A percentile compares a stretch with the other conserved stretches of the same genome.
Evolutionary conservation across 2,797 vertebrate genomes (phyloP).

Genomic region (Sebastes wilsoni): DNA sequence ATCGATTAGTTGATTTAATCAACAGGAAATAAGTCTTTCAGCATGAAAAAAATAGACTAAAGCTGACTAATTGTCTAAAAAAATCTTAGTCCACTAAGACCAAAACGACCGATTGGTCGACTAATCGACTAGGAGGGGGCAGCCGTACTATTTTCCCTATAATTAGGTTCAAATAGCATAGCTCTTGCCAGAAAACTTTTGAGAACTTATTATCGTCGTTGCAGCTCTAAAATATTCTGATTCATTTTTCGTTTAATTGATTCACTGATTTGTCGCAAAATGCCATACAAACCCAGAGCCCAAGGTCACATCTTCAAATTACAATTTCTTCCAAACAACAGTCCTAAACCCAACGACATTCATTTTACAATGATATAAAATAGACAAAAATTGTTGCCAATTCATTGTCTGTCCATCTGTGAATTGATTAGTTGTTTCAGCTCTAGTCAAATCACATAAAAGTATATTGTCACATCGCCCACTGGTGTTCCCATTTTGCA

Average conservation of each 20-base stretch:
- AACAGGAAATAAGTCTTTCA: too few species aligned
- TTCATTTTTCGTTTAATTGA: neutral
- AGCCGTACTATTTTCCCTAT: too few species aligned
- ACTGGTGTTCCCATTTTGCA: neutral
- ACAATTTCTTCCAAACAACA: neutral
- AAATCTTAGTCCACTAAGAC: too few species aligned
- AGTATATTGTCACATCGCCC: neutral
- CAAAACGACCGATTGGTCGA: too few species aligned
- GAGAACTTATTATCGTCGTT: neutral
- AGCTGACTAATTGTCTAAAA: too few species aligned
- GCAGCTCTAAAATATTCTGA: neutral
- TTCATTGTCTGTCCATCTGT: neutral
- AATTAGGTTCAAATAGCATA: neutral
- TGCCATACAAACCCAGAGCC: neutral
- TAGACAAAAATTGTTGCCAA: neutral
- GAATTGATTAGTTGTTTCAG: neutral
- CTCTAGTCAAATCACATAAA: neutral
- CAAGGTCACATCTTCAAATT: neutral
- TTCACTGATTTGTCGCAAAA: neutral
- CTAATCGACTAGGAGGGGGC: too few species aligned
- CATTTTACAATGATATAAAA: neutral
- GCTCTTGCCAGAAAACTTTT: neutral
- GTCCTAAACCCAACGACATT: neutral
- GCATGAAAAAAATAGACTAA: too few species aligned
- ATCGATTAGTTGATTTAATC: too few species aligned